Conservation (phyloP, 2,888 invertebrate species). For the Torymus texanus region DNA sequence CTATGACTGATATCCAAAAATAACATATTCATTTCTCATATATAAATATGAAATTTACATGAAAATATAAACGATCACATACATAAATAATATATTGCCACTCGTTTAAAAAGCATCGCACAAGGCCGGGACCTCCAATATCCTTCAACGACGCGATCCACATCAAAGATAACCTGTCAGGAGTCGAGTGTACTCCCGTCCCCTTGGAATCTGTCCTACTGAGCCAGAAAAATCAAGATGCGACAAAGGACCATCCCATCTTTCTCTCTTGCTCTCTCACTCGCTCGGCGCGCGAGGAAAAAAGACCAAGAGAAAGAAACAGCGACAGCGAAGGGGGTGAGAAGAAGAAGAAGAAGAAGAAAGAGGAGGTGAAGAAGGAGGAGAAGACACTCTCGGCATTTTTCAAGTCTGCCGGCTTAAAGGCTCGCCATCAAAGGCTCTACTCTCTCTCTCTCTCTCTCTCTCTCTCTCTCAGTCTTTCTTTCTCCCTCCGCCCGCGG, state of each 20-base stretch:
- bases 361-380: too few relatives aligned
- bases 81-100: too few relatives aligned
- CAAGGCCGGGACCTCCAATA: background rate
- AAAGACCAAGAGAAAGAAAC: too few relatives aligned
- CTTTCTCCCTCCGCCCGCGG: background rate
- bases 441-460: too few relatives aligned
- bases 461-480: too few relatives aligned
- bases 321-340: too few relatives aligned
- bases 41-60: too few relatives aligned
- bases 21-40: too few relatives aligned
- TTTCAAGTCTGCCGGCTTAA: constrained; percentile 14
- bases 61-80: too few relatives aligned
- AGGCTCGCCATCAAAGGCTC: background rate
- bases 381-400: constrained; percentile 14
- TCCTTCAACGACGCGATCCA: background rate
- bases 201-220: constrained; percentile 31
- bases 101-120: background rate
- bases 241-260: background rate
- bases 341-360: background rate
- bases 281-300: too few relatives aligned
- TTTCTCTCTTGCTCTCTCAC: too few relatives aligned
- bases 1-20: too few relatives aligned
- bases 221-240: constrained; percentile 41
- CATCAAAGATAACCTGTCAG: background rate
- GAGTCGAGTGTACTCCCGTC: background rate